Conservation (phyloP, 2,888 invertebrate genomes). For the Drosophila multiciliata region DNA sequence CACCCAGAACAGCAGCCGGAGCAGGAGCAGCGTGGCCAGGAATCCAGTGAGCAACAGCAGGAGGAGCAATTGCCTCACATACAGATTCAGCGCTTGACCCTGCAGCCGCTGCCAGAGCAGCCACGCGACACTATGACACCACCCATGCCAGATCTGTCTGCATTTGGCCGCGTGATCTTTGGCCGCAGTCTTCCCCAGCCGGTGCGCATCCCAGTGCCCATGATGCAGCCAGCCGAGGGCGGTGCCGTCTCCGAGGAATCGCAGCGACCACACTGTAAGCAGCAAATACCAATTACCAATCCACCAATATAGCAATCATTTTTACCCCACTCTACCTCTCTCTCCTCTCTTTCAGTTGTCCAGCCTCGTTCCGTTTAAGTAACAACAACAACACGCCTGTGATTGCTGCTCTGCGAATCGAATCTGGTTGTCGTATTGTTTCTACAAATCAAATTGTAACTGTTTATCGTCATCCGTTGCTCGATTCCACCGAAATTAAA, state of each 20-base stretch:
- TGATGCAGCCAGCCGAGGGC: constrained; percentile 87
- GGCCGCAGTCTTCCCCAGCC: constrained; percentile 85
- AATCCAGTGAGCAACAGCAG: constrained; percentile 71
- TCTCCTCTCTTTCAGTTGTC: constrained; percentile 87
- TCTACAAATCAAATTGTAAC: constrained; percentile 31
- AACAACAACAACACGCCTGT: constrained; percentile 88
- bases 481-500: constrained; percentile 49
- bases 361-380: constrained; percentile 91
- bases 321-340: constrained; percentile 20
- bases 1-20: constrained; percentile 35
- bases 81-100: constrained; percentile 80
- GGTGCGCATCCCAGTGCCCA: constrained; percentile 86
- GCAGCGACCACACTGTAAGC: constrained; percentile 92
- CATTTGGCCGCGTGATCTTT: constrained; percentile 84
- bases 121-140: constrained; percentile 84
- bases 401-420: constrained; percentile 87
- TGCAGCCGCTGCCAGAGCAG: constrained; percentile 83
- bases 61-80: constrained; percentile 82
- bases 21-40: constrained; percentile 52
- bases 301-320: background rate
- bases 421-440: constrained; percentile 59
- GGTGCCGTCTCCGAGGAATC: constrained; percentile 73
- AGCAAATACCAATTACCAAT: background rate
- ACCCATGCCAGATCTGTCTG: constrained; percentile 83
- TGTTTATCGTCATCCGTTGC: constrained; percentile 50